Conservation (phyloP, 1,140 invertebrate species). For the Bombus soroeensis region DNA sequence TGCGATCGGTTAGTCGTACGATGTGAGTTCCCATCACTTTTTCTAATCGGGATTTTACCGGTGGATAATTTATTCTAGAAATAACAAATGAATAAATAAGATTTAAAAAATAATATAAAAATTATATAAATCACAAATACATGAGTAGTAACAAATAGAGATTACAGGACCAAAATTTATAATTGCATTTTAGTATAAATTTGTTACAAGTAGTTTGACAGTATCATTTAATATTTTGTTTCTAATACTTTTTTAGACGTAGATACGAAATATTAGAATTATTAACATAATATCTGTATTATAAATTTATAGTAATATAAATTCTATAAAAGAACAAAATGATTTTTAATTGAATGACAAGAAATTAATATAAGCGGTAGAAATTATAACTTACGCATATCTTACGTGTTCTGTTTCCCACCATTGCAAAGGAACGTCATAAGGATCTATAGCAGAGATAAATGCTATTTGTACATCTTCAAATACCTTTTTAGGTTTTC, state of each 20-base stretch:
- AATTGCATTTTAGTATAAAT: background rate
- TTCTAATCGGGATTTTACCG: constrained; percentile 42
- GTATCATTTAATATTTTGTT: background rate
- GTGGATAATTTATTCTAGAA: constrained; percentile 44
- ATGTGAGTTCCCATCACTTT: constrained; percentile 45
- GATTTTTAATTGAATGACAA: background rate
- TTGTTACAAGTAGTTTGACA: background rate
- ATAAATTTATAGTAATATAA: background rate
- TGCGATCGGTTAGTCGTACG: constrained; percentile 53
- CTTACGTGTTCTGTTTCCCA: constrained; percentile 54
- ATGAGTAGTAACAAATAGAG: too few species aligned
- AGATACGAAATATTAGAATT: background rate
- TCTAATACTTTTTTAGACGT: background rate
- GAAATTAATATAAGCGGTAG: background rate
- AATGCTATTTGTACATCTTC: constrained; percentile 9
- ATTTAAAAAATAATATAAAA: background rate
- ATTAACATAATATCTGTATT: background rate
- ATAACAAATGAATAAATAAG: background rate
- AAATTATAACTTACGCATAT: constrained; percentile 52
- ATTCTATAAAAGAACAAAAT: background rate
- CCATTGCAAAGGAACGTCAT: constrained; percentile 39
- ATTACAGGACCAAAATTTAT: background rate
- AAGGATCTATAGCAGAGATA: background rate
- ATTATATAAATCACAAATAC: background rate
- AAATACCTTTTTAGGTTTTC: background rate